These are phyloP conservation scores for Goniozus legneri DNA, from an alignment of 1,140 invertebrate genomes.

Conservation along the genomic window DNA sequence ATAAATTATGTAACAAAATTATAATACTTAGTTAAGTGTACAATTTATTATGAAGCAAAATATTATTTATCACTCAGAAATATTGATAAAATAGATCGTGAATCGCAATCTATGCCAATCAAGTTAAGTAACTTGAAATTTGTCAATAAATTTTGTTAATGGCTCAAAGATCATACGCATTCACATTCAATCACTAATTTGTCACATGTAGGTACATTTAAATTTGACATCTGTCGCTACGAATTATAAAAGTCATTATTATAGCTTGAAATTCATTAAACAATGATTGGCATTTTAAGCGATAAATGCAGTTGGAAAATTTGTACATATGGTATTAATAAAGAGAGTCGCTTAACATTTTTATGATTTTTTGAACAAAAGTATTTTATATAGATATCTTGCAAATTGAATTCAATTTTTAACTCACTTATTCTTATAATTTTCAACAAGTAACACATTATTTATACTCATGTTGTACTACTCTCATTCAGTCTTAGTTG, in stretches of 20 bases:
- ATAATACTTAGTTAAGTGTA: too few relatives aligned
- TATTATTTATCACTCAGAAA: too few relatives aligned
- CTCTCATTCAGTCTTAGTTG: constrained; percentile 48
- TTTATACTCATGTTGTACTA: constrained; percentile 34
- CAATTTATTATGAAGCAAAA: too few relatives aligned
- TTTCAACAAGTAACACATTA: constrained; percentile 12
- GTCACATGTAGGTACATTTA: background rate
- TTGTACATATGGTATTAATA: constrained; percentile 6
- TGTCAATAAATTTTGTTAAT: too few relatives aligned
- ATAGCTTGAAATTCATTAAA: background rate
- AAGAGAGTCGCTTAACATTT: constrained; percentile 2
- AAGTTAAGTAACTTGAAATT: too few relatives aligned
- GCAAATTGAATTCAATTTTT: background rate
- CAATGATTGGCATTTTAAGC: background rate
- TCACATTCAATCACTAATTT: background rate
- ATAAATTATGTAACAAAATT: too few relatives aligned
- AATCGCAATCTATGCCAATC: too few relatives aligned
- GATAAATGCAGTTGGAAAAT: constrained; percentile 11
- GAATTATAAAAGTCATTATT: background rate
- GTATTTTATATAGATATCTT: too few relatives aligned
- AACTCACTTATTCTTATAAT: constrained; percentile 3
- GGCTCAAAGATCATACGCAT: constrained; percentile 4
- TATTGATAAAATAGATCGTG: too few relatives aligned
- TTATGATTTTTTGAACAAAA: too few relatives aligned
- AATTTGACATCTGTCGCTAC: background rate